Conservation (phyloP, 1,140 invertebrate species). For the Orius insidiosus region DNA sequence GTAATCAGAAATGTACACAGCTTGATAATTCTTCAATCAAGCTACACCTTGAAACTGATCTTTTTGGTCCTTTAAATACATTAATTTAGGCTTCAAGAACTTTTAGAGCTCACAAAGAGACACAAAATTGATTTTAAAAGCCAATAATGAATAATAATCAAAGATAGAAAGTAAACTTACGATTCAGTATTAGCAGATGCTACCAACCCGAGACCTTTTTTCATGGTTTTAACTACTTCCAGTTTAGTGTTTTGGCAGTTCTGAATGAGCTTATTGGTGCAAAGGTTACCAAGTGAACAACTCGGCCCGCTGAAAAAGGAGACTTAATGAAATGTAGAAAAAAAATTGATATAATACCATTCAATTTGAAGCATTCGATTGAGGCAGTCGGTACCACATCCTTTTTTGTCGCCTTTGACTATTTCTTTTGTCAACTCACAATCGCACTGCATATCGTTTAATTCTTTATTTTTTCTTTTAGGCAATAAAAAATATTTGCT, state of each 20-base stretch:
- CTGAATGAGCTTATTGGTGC: slow-evolving; percentile 90
- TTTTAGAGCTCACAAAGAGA: not conserved
- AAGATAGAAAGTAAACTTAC: too few species aligned
- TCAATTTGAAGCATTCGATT: slow-evolving; percentile 96
- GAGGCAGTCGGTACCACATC: slow-evolving; percentile 89
- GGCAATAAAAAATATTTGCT: slow-evolving; percentile 75
- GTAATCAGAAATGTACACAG: too few species aligned
- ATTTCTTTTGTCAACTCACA: slow-evolving; percentile 83
- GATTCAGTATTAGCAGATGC: slow-evolving; percentile 50
- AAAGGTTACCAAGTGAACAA: slow-evolving; percentile 71
- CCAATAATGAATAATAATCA: not conserved
- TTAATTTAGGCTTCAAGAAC: not conserved
- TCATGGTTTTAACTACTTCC: slow-evolving; percentile 77
- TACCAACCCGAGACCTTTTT: slow-evolving; percentile 87
- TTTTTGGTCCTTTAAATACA: not conserved
- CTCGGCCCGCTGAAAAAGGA: slow-evolving; percentile 56
- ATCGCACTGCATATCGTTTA: slow-evolving; percentile 86
- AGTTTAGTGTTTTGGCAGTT: slow-evolving; percentile 66
- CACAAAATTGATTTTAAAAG: not conserved
- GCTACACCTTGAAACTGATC: too few species aligned
- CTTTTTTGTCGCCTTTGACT: slow-evolving; percentile 57
- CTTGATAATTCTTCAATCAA: too few species aligned
- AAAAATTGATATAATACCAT: slow-evolving; percentile 44
- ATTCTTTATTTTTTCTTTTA: slow-evolving; percentile 60
- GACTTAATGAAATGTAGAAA: not conserved